Evolutionary conservation across 2,797 vertebrate species (phyloP).

Genomic region (Forpus xanthops): DNA sequence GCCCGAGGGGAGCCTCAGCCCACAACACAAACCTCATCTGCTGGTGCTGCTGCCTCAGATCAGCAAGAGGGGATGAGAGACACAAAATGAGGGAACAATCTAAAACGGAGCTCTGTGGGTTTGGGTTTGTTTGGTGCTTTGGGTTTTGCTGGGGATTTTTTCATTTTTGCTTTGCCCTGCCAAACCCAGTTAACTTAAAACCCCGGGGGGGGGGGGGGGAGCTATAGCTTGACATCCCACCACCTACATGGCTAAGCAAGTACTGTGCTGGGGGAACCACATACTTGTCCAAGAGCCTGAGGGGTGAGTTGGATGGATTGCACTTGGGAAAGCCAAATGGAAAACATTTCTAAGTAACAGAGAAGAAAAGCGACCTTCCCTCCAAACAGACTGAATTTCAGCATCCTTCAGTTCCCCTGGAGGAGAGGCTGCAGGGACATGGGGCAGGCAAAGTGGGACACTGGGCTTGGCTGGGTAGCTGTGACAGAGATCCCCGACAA

Average conservation of each 20-base stretch:
- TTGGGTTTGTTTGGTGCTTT: neutral
- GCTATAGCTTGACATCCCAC: neutral
- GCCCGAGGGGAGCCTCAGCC: neutral
- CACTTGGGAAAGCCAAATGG: neutral
- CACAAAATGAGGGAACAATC: neutral
- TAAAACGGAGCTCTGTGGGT: neutral
- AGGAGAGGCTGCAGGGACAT: neutral
- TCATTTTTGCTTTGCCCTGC: neutral
- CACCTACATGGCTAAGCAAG: neutral
- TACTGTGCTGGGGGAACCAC: neutral
- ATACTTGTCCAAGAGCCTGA: neutral
- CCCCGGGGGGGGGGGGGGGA: neutral
- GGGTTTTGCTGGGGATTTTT: neutral
- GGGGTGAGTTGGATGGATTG: neutral
- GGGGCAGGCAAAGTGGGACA: fast-evolving
- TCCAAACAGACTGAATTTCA: neutral
- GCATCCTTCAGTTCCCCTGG: neutral
- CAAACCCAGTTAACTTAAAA: neutral
- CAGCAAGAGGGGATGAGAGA: neutral
- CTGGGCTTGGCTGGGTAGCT: neutral
- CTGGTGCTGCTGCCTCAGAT: neutral
- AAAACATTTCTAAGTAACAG: slow-evolving; percentile 17
- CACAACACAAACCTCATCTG: neutral
- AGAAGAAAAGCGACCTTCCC: neutral
- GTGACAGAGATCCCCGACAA: slow-evolving; percentile 33